Evolutionary conservation across 2,797 vertebrate species (phyloP).

Genomic region (Anniella stebbinsi): DNA sequence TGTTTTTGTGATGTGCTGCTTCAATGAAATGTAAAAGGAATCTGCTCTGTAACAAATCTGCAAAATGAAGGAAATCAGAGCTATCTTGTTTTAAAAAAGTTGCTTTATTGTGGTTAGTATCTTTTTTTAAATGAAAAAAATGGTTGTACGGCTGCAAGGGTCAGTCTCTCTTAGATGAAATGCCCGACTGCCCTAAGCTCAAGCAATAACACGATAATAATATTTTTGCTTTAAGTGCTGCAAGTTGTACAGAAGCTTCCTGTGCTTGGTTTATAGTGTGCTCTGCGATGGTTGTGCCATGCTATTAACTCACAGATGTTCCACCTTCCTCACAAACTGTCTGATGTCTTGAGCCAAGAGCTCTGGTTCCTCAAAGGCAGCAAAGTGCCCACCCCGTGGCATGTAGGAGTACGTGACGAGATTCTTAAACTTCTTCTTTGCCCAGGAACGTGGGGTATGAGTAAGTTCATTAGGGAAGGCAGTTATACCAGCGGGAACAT

Average conservation of each 20-base stretch:
- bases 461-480: slow-evolving; percentile 84
- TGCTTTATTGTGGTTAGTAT: background rate
- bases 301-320: slow-evolving; percentile 68
- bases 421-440: slow-evolving; percentile 76
- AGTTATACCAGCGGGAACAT: slow-evolving; percentile 87
- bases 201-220: background rate
- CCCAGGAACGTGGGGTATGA: slow-evolving; percentile 83
- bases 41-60: background rate
- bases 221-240: background rate
- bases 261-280: background rate
- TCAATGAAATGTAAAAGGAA: slow-evolving; percentile 21
- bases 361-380: slow-evolving; percentile 88
- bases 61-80: slow-evolving; percentile 39
- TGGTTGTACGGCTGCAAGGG: background rate
- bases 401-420: slow-evolving; percentile 84
- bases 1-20: background rate
- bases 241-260: background rate
- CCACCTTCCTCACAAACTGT: slow-evolving; percentile 85
- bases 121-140: background rate
- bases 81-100: background rate
- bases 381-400: slow-evolving; percentile 88
- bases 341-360: slow-evolving; percentile 85
- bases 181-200: background rate
- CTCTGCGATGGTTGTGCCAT: background rate
- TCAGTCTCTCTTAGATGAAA: background rate